Evolutionary conservation across 1,140 invertebrate species (phyloP).

Genomic region (Diabrotica virgifera): DNA sequence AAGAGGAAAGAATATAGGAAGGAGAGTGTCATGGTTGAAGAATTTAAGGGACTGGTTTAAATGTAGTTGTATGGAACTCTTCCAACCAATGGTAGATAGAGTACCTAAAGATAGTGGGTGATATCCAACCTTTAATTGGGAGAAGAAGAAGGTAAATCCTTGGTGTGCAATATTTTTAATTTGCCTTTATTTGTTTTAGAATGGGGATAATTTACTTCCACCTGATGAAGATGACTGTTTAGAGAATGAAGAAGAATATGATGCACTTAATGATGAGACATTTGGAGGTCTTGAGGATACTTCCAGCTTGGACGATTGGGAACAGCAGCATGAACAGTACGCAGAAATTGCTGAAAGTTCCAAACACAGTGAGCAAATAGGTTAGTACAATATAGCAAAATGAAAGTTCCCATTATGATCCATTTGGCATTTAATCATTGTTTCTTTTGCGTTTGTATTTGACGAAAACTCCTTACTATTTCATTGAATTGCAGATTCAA

Average conservation of each 20-base stretch:
- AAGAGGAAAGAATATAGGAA: no score
- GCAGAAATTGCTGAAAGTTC: constrained; percentile 58
- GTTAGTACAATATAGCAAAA: constrained; percentile 20
- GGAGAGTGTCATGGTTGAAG: no score
- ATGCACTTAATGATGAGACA: constrained; percentile 87
- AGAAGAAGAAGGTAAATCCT: background rate
- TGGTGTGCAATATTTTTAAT: background rate
- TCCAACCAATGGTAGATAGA: no score
- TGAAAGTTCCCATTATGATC: no score
- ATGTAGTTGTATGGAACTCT: no score
- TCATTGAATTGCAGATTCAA: no score
- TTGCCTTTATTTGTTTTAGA: constrained; percentile 28
- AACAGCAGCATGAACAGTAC: constrained; percentile 66
- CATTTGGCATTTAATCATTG: no score
- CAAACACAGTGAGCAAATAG: constrained; percentile 47
- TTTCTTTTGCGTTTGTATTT: no score
- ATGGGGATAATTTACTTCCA: constrained; percentile 40
- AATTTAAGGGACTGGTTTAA: no score
- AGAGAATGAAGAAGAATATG: constrained; percentile 77
- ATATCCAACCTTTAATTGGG: no score
- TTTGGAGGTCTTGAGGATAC: constrained; percentile 70
- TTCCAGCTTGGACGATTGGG: constrained; percentile 63
- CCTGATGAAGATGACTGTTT: constrained; percentile 60
- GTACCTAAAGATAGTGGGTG: no score
- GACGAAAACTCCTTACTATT: no score